These are phyloP conservation scores for Tanypteryx hageni DNA, from an alignment of 2,888 invertebrate species.

Conservation along the genomic window DNA sequence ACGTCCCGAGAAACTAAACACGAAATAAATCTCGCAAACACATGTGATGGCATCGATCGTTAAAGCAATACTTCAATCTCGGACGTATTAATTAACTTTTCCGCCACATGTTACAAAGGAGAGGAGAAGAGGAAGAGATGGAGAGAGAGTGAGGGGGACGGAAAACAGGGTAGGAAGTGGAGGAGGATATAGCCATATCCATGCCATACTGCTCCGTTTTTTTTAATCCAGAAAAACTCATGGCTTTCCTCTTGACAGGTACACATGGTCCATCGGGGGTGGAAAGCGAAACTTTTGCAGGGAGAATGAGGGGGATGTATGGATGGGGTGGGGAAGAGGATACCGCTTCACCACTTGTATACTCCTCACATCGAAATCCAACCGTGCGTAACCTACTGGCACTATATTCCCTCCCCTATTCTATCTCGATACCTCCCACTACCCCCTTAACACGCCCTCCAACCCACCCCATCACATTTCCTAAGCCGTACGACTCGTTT, in stretches of 20 bases:
- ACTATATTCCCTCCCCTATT: not conserved
- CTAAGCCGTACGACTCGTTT: not conserved
- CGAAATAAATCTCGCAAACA: constrained; percentile 57
- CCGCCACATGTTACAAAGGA: constrained; percentile 46
- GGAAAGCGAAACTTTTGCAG: not conserved
- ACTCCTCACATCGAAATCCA: not conserved
- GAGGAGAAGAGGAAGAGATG: not conserved
- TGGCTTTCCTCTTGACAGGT: not conserved
- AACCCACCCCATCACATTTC: not conserved
- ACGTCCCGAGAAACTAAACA: constrained; percentile 45
- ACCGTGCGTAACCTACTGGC: not conserved
- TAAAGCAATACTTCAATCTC: constrained; percentile 32
- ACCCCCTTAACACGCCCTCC: not conserved
- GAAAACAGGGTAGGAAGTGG: not conserved
- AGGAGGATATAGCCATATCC: not conserved
- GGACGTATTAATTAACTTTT: constrained; percentile 63
- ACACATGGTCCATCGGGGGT: not conserved
- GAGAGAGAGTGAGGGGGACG: too few relatives aligned
- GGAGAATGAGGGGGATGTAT: not conserved
- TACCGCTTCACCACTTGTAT: not conserved
- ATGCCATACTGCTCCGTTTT: not conserved
- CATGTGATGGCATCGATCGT: constrained; percentile 48
- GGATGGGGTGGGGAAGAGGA: too few relatives aligned
- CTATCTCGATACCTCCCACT: not conserved
- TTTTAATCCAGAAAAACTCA: not conserved